Conservation (phyloP, 2,113 vertebrate genomes). For the Ia io region DNA sequence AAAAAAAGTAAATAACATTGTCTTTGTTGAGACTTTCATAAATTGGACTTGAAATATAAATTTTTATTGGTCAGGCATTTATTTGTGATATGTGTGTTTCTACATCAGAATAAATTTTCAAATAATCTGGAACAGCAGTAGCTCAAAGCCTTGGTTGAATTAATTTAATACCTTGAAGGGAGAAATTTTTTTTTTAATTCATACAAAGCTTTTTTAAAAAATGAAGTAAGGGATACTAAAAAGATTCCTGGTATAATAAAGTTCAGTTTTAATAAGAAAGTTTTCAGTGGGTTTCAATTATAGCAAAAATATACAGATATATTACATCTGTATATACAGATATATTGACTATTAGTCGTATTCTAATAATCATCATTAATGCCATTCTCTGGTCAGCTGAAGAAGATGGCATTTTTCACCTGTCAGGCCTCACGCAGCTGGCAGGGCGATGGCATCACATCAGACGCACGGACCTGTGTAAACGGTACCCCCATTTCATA, state of each 20-base stretch:
- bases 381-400: not conserved
- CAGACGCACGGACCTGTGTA: not conserved
- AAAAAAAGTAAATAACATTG: slow-evolving; percentile 24
- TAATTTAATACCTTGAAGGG: not conserved
- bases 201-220: not conserved
- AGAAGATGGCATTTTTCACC: not conserved
- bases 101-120: not conserved
- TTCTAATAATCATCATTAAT: not conserved
- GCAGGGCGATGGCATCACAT: not conserved
- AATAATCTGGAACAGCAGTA: not conserved
- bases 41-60: not conserved
- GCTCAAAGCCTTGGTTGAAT: not conserved
- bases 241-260: not conserved
- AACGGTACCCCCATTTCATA: not conserved
- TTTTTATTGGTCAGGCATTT: not conserved
- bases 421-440: not conserved
- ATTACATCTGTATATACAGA: too few species aligned
- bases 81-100: not conserved
- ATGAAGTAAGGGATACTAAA: not conserved
- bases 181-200: not conserved
- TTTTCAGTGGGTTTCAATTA: not conserved
- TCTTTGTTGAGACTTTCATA: slow-evolving; percentile 23
- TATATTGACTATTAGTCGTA: too few species aligned
- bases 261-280: not conserved
- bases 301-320: not conserved